Percentiles rank a stretch among this genome's conserved stretches.
Conservation (phyloP, 2,888 invertebrate genomes). For the Acleris holmiana region DNA sequence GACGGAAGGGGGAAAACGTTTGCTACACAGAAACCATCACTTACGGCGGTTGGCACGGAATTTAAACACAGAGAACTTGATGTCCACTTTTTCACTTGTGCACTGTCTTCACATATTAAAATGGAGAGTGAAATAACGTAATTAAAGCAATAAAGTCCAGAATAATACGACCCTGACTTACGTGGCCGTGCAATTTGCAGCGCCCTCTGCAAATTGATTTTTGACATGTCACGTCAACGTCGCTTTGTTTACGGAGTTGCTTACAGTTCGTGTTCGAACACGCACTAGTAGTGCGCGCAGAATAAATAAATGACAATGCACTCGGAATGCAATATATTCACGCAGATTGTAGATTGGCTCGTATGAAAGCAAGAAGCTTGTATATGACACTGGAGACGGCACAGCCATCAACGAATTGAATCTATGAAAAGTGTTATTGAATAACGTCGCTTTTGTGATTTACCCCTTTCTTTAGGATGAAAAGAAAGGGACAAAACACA, state of each 20-base stretch:
- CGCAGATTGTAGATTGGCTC: no score
- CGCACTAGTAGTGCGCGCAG: no score
- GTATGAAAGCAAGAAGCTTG: no score
- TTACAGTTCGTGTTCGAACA: not conserved
- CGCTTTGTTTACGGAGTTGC: constrained; percentile 33
- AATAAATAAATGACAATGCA: no score
- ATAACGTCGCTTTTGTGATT: no score
- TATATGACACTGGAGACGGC: no score
- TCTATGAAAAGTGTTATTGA: no score
- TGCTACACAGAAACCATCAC: constrained; percentile 49
- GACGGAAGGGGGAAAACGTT: constrained; percentile 65
- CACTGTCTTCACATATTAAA: constrained; percentile 75
- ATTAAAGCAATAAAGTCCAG: constrained; percentile 68
- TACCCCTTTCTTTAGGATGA: no score
- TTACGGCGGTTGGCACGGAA: constrained; percentile 63
- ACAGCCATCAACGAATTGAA: no score
- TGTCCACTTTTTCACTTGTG: constrained; percentile 61
- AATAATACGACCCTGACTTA: constrained; percentile 83
- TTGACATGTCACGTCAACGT: constrained; percentile 67
- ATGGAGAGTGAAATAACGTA: constrained; percentile 64
- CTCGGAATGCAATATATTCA: no score
- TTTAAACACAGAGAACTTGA: constrained; percentile 62
- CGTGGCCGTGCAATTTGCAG: constrained; percentile 80
- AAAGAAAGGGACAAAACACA: no score
- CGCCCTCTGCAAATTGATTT: constrained; percentile 79